phyloP scores from a whole-genome alignment of 2,797 vertebrate species.

The Cephalopachus bancanus region DNA sequence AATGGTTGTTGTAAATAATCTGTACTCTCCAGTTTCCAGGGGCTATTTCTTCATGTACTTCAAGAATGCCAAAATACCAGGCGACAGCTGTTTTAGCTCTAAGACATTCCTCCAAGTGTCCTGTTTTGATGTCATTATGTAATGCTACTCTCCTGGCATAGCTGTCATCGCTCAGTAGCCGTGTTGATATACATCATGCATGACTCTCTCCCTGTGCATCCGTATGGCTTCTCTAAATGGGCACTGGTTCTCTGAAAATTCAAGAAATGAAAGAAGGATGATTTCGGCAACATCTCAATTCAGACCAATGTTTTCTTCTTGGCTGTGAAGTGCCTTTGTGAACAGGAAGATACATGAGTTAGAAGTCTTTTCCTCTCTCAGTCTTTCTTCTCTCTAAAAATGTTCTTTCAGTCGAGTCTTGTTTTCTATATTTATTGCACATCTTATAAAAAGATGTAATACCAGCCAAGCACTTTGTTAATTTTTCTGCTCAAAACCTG shows the following conservation, averaged over 20 bases:
- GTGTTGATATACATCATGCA: not conserved
- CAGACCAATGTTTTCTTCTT: not conserved
- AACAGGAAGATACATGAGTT: conserved; percentile 51
- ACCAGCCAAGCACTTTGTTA: conserved; percentile 3
- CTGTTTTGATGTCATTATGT: conserved; percentile 66
- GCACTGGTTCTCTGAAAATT: conserved; percentile 18
- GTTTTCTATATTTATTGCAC: not conserved
- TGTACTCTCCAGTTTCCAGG: conserved; percentile 53
- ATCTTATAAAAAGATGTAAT: conserved; percentile 10
- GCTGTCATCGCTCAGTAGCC: not conserved
- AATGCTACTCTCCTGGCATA: conserved; percentile 47
- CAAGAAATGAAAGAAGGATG: not conserved
- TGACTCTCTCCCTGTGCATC: not conserved
- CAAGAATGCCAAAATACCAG: conserved; percentile 63
- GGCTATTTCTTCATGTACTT: conserved; percentile 69
- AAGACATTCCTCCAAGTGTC: conserved; percentile 58
- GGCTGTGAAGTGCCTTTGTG: conserved; percentile 55
- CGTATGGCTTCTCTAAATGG: conserved; percentile 38
- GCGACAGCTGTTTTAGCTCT: conserved; percentile 66
- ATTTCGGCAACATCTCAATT: not conserved
- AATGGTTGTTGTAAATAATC: conserved; percentile 59
- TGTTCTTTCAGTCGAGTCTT: not conserved
- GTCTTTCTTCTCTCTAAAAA: conserved; percentile 42
- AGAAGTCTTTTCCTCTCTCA: conserved; percentile 4
- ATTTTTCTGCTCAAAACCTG: not conserved